Evolutionary conservation across 1,140 invertebrate species (phyloP), one percentile per base, ranked within the genome.

Genomic region (Drosophila erecta): DNA sequence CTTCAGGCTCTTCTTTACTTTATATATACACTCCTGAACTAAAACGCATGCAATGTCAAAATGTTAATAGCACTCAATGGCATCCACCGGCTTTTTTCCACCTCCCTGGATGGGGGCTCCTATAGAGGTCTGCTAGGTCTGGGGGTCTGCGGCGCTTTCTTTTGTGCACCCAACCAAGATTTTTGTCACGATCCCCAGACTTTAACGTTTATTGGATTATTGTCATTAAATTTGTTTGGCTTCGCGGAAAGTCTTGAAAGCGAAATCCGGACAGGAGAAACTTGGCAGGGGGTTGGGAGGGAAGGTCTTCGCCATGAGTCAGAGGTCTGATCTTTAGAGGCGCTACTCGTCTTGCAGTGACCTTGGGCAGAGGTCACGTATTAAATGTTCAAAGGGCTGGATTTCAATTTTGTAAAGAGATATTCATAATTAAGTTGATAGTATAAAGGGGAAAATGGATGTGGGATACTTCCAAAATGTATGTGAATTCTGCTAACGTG

Each of bases 171-270:
- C 46, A 58, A 57, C 60, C 56, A 59, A 53, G 69, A 79, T 83
- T 89, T 89, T 89, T 89, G 84, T 89, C 84, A 89, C 84, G 84
- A 89, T 78, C 54, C 62, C 55, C 11, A n/a, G 57, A 72, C 51
- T 33, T 87, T 71, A 89, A 80, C 76, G 76, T 84, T 89, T 89
- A 89, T 89, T 89, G 84, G 84, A 89, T 89, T 89, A 89, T 89
- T 89, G 84, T 79, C 84, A 84, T 89, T 89, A 89, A 89, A 76
- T 72, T 72, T 64, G 66, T 70, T 70, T 69, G 65, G 64, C 22
- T 38, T 27, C 67, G 46, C 50, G 69, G 58, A 59, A 73, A 64
- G 59, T 50, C 47, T 70, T 78, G 81, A 86, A 86, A 86, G 83
- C 83, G 83, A 89, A 89, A 87, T 69, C 66, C 40, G 20, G 43